Conservation (phyloP, 2,113 vertebrate genomes). For the Corythoichthys haematopterus region DNA sequence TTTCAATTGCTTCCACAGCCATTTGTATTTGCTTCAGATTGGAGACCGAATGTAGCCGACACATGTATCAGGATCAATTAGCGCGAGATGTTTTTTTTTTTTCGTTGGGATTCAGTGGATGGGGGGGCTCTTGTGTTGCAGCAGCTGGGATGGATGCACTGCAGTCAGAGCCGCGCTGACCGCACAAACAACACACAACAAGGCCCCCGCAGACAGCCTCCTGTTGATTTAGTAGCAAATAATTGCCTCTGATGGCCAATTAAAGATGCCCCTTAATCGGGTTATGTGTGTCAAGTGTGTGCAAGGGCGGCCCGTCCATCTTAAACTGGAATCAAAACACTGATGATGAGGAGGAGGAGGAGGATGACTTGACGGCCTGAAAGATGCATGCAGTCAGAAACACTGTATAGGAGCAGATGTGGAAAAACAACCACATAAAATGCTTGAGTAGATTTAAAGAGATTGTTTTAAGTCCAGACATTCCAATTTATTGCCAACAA, state of each 20-base stretch:
- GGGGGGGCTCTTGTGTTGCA: slow-evolving; percentile 47
- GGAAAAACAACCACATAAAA: neutral
- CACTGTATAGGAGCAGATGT: neutral
- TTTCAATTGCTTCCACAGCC: slow-evolving; percentile 49
- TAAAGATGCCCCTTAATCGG: slow-evolving; percentile 34
- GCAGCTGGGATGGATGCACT: slow-evolving; percentile 68
- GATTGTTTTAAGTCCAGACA: no score
- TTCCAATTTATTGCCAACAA: no score
- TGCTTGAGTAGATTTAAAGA: neutral
- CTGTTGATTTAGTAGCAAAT: slow-evolving; percentile 31
- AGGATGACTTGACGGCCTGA: neutral
- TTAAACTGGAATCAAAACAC: slow-evolving; percentile 18
- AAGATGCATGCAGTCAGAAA: neutral
- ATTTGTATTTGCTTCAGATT: slow-evolving; percentile 12
- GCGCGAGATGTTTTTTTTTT: slow-evolving; percentile 39
- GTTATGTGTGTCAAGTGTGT: slow-evolving; percentile 45
- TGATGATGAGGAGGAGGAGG: neutral
- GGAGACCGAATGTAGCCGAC: slow-evolving; percentile 3
- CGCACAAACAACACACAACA: slow-evolving; percentile 29
- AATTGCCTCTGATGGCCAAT: slow-evolving; percentile 40
- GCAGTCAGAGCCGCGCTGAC: slow-evolving; percentile 57
- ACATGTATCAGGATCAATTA: neutral
- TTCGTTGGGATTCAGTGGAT: slow-evolving; percentile 51
- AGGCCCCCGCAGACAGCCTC: slow-evolving; percentile 24
- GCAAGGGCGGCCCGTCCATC: slow-evolving; percentile 47